These are phyloP conservation scores for Leptinotarsa undecemlineata DNA, from an alignment of 1,140 invertebrate species.

Conservation along the genomic window DNA sequence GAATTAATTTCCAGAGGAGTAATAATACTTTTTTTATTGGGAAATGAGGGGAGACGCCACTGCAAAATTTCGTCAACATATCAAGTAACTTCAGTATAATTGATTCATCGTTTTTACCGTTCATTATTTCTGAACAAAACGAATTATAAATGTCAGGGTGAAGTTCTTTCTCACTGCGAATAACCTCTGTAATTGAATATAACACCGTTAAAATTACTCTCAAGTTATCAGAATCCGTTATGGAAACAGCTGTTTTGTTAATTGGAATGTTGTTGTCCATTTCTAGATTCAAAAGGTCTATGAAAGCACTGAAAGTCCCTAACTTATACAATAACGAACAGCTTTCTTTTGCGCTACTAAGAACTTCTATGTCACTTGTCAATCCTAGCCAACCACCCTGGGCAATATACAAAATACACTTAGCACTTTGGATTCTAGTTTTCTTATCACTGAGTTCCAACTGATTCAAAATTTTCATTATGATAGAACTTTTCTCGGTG, in stretches of 20 bases:
- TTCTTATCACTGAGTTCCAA: conserved; percentile 83
- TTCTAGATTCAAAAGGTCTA: conserved; percentile 92
- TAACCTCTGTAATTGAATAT: conserved; percentile 92
- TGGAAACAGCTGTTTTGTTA: conserved; percentile 66
- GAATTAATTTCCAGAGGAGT: conserved; percentile 93
- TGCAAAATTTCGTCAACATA: conserved; percentile 95
- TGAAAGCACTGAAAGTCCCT: conserved; percentile 86
- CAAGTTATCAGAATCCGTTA: conserved; percentile 89
- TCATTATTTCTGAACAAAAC: conserved; percentile 29
- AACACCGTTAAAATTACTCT: conserved; percentile 90
- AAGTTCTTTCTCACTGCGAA: conserved; percentile 70
- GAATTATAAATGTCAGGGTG: conserved; percentile 42
- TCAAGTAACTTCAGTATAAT: conserved; percentile 86
- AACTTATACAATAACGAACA: conserved; percentile 85
- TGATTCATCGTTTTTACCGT: conserved; percentile 73
- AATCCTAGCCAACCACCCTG: conserved; percentile 95
- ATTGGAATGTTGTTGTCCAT: conserved; percentile 66
- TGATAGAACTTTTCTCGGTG: conserved; percentile 70
- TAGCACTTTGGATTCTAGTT: conserved; percentile 80
- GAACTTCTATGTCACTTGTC: conserved; percentile 86
- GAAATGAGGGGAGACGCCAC: conserved; percentile 91
- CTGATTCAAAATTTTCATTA: conserved; percentile 86
- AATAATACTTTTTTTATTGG: conserved; percentile 97
- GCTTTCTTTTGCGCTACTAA: conserved; percentile 79
- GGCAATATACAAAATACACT: conserved; percentile 88